A percentile compares a stretch with the other conserved stretches of the same genome.
Evolutionary conservation across 2,888 invertebrate genomes (phyloP).

Genomic region (Agrotis exclamationis): DNA sequence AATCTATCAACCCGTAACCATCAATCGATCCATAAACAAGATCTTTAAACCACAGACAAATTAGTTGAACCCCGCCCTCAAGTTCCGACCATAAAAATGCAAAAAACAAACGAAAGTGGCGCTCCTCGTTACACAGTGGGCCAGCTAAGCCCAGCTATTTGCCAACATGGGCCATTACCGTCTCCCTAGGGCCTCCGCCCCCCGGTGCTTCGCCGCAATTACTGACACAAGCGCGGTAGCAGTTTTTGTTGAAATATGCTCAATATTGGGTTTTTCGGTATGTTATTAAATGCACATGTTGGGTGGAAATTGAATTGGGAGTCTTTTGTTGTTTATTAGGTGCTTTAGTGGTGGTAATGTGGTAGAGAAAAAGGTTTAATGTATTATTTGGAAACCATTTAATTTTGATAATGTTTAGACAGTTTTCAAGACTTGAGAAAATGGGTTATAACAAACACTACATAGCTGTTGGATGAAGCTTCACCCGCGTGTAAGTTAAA

Average conservation of each 20-base stretch:
- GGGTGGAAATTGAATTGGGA: conserved; percentile 32
- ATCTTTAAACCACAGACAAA: conserved; percentile 41
- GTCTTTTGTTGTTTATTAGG: conserved; percentile 26
- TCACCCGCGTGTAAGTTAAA: too few relatives aligned
- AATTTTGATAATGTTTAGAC: not conserved
- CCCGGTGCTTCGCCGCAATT: conserved; percentile 59
- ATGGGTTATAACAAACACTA: too few relatives aligned
- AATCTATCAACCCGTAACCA: not conserved
- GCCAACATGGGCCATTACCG: conserved; percentile 69
- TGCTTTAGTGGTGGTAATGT: not conserved
- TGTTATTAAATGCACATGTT: conserved; percentile 65
- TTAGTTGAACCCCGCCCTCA: conserved; percentile 49
- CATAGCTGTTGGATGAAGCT: too few relatives aligned
- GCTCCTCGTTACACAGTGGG: conserved; percentile 53
- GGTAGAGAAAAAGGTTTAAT: too few relatives aligned
- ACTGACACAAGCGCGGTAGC: conserved; percentile 64
- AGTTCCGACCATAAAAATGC: conserved; percentile 38
- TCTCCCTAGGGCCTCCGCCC: conserved; percentile 65
- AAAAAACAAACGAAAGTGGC: conserved; percentile 44
- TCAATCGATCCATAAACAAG: conserved; percentile 5
- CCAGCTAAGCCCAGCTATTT: conserved; percentile 62
- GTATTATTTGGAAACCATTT: not conserved
- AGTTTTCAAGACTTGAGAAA: not conserved
- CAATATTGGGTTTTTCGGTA: conserved; percentile 43
- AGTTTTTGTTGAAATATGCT: conserved; percentile 59